Percentiles rank a stretch among this genome's conserved stretches.
phyloP scores from a whole-genome alignment of 2,888 invertebrate species.

The Dendrolimus houi region DNA sequence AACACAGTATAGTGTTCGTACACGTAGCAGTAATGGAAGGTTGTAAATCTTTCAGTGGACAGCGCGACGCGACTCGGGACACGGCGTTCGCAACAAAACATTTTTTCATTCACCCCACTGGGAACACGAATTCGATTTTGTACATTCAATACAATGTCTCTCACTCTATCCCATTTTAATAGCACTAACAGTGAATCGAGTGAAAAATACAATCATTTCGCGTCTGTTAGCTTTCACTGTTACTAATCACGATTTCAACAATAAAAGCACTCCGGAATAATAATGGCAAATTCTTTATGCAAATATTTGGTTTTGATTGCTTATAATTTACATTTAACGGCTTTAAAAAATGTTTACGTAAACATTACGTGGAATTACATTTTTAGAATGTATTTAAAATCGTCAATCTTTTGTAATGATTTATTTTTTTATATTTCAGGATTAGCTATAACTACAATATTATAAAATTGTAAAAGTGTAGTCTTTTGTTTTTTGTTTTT shows the following conservation, averaged over 20 bases:
- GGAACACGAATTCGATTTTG: slow-evolving; percentile 58
- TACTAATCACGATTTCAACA: neutral
- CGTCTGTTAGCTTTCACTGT: slow-evolving; percentile 1
- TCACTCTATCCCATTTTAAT: slow-evolving; percentile 38
- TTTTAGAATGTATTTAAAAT: too few species aligned
- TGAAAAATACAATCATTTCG: slow-evolving; percentile 11
- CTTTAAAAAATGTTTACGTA: too few species aligned
- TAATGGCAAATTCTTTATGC: too few species aligned
- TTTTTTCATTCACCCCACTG: slow-evolving; percentile 55
- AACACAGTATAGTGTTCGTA: slow-evolving; percentile 8
- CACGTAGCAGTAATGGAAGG: slow-evolving; percentile 53
- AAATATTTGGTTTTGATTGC: too few species aligned
- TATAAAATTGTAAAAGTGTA: too few species aligned
- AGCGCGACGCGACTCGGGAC: slow-evolving; percentile 34
- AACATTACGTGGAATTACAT: too few species aligned
- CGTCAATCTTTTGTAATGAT: too few species aligned
- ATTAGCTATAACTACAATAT: too few species aligned
- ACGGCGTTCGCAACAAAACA: slow-evolving; percentile 44
- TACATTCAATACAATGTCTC: slow-evolving; percentile 49
- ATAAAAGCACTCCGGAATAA: neutral
- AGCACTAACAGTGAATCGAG: slow-evolving; percentile 22
- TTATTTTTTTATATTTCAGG: too few species aligned
- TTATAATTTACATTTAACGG: too few species aligned
- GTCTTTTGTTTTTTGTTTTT: too few species aligned
- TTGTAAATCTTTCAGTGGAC: slow-evolving; percentile 65